These are phyloP conservation scores for Gastrophysa polygoni DNA, from an alignment of 2,888 invertebrate species.

Conservation along the genomic window DNA sequence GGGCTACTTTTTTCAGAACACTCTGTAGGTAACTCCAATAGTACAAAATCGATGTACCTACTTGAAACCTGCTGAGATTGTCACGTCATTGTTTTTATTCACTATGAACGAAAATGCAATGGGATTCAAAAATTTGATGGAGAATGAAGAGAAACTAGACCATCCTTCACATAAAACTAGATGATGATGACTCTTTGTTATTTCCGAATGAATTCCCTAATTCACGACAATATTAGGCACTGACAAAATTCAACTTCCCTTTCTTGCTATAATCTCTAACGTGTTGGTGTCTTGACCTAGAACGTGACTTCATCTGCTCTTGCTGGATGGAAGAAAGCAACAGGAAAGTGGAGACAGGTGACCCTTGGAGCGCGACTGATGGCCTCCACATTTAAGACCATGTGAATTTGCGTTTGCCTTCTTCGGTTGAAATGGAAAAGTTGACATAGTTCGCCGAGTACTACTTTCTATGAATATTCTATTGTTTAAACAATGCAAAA, in stretches of 20 bases:
- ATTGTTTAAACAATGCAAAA: not conserved
- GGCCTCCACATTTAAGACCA: conserved; percentile 21
- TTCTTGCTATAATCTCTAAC: conserved; percentile 37
- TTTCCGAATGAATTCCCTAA: too few relatives aligned
- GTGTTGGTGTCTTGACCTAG: conserved; percentile 40
- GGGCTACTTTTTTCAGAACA: too few relatives aligned
- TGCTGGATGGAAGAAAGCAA: conserved; percentile 30
- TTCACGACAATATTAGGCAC: not conserved
- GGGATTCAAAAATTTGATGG: too few relatives aligned
- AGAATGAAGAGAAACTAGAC: too few relatives aligned
- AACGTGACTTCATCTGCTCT: conserved; percentile 41
- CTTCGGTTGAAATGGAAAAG: conserved; percentile 15
- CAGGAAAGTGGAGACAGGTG: conserved; percentile 37
- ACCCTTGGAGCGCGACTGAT: conserved; percentile 27
- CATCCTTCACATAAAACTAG: too few relatives aligned
- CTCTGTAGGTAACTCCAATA: too few relatives aligned
- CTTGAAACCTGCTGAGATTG: too few relatives aligned
- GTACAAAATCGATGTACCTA: too few relatives aligned
- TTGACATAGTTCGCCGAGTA: conserved; percentile 10
- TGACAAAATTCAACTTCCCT: conserved; percentile 29
- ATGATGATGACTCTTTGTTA: too few relatives aligned
- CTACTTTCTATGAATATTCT: conserved; percentile 15
- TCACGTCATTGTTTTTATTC: too few relatives aligned
- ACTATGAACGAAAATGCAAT: too few relatives aligned
- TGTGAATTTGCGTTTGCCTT: conserved; percentile 21